These are phyloP conservation scores for Heliconius hortense DNA, from an alignment of 2,888 invertebrate genomes.

Conservation along the genomic window DNA sequence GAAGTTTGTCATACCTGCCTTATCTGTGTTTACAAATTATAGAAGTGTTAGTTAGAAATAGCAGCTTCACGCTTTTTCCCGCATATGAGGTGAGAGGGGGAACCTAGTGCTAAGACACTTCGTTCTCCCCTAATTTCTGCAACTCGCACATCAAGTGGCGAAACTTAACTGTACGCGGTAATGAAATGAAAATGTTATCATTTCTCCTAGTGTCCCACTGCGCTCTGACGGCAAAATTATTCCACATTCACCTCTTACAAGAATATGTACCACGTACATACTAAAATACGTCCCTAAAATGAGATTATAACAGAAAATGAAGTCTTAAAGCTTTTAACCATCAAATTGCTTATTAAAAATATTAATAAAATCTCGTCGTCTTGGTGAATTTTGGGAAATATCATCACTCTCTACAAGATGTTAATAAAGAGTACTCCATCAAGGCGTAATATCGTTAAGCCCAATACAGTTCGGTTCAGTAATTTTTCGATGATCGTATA, in stretches of 20 bases:
- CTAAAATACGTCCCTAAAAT: neutral
- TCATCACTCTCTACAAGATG: slow-evolving; percentile 44
- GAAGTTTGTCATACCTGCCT: neutral
- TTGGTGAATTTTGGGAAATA: slow-evolving; percentile 37
- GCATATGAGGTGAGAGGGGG: too few relatives aligned
- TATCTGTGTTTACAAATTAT: neutral
- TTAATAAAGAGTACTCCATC: slow-evolving; percentile 35
- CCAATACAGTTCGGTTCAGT: slow-evolving; percentile 37
- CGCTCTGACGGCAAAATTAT: neutral
- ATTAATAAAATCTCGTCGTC: slow-evolving; percentile 21
- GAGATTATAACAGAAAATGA: slow-evolving; percentile 1
- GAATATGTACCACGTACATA: neutral
- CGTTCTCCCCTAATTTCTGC: neutral
- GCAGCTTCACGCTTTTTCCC: too few relatives aligned
- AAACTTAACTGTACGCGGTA: neutral
- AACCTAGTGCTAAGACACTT: neutral
- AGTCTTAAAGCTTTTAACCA: slow-evolving; percentile 12
- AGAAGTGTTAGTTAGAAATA: neutral
- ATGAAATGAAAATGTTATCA: too few relatives aligned
- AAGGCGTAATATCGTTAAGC: slow-evolving; percentile 39
- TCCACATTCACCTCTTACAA: neutral
- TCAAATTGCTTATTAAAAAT: slow-evolving; percentile 25
- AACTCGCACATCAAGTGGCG: neutral
- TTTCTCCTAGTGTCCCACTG: too few relatives aligned
- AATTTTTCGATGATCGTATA: slow-evolving; percentile 39